phyloP scores from a whole-genome alignment of 1,140 invertebrate genomes.

The Aphaenogaster rudis region DNA sequence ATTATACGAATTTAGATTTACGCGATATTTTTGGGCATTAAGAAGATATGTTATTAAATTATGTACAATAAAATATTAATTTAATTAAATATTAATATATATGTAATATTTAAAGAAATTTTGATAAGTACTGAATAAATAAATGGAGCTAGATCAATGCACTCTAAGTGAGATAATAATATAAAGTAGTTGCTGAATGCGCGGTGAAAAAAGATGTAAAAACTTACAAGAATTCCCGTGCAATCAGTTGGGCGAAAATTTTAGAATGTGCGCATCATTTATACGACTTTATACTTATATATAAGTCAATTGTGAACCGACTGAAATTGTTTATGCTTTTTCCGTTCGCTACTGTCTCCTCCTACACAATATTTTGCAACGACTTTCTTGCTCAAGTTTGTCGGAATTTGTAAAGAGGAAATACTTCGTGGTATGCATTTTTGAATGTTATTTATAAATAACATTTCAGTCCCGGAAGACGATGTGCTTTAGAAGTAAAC shows the following conservation, averaged over 20 bases:
- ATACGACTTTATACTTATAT: conserved; percentile 64
- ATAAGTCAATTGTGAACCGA: background rate
- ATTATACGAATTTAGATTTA: background rate
- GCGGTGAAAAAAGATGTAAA: background rate
- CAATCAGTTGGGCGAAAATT: conserved; percentile 10
- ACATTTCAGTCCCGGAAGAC: conserved; percentile 20
- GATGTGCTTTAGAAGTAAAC: background rate
- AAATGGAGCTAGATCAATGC: background rate
- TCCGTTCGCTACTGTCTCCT: background rate
- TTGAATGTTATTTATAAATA: conserved; percentile 53
- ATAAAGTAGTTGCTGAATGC: background rate
- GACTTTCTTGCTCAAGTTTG: conserved; percentile 28
- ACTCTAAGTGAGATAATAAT: background rate
- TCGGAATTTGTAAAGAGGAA: conserved; percentile 56
- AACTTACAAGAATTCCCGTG: conserved; percentile 62
- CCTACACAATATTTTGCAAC: conserved; percentile 60
- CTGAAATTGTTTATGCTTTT: conserved; percentile 23
- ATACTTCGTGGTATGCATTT: background rate
- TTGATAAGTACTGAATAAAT: background rate
- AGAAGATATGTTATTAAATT: background rate
- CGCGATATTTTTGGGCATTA: background rate
- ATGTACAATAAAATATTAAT: background rate
- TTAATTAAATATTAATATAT: too few species aligned
- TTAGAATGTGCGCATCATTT: conserved; percentile 60
- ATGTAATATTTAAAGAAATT: background rate